Conservation (phyloP, 1,140 invertebrate species). For the Penaeus chinensis region DNA sequence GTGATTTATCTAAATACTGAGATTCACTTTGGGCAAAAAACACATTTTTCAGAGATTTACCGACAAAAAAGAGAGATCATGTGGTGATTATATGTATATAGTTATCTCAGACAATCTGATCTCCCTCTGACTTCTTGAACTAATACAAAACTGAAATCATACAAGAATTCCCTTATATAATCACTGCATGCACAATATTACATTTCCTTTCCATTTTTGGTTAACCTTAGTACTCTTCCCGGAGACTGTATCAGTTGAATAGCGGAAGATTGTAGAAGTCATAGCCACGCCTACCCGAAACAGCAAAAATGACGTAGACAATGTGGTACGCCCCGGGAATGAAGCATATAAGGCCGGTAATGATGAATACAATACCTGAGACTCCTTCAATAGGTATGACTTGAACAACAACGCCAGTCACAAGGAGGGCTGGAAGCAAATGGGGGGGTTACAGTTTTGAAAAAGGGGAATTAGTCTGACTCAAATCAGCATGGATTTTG, state of each 20-base stretch:
- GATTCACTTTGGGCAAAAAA: too few species aligned
- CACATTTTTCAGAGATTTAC: too few species aligned
- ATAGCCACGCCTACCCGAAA: conserved; percentile 82
- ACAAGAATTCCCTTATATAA: not conserved
- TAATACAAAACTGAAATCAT: too few species aligned
- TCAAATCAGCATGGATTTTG: too few species aligned
- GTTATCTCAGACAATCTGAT: too few species aligned
- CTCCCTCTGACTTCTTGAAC: too few species aligned
- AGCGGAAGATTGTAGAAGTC: conserved; percentile 85
- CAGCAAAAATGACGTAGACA: conserved; percentile 84
- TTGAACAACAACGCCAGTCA: conserved; percentile 80
- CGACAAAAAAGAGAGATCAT: too few species aligned
- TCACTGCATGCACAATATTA: not conserved
- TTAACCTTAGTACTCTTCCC: too few species aligned
- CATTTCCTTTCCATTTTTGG: not conserved
- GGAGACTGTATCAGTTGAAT: conserved; percentile 74
- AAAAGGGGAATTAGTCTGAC: not conserved
- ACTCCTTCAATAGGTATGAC: conserved; percentile 75
- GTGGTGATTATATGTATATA: too few species aligned
- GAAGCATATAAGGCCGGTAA: conserved; percentile 73
- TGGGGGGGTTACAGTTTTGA: not conserved
- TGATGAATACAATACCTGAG: conserved; percentile 83
- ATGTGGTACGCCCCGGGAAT: conserved; percentile 84
- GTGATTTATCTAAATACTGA: too few species aligned
- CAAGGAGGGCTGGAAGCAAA: conserved; percentile 71